Evolutionary conservation across 2,888 invertebrate genomes (phyloP).

Genomic region (Mylabris sibirica): DNA sequence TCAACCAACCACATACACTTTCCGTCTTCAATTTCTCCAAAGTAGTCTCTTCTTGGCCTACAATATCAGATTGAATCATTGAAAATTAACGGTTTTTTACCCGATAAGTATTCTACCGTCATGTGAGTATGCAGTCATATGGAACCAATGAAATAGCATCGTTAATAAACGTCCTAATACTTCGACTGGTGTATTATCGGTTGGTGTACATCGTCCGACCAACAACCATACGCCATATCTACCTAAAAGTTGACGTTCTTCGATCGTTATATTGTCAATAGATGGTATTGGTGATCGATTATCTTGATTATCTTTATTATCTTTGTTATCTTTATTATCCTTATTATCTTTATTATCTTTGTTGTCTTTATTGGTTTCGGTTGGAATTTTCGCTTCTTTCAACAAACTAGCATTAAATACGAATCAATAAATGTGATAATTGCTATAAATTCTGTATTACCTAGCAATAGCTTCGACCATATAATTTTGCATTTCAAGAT

Average conservation of each 20-base stretch:
- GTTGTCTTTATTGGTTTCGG: conserved; percentile 67
- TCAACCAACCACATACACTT: conserved; percentile 93
- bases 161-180: conserved; percentile 90
- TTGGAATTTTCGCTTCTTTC: conserved; percentile 88
- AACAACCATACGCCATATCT: conserved; percentile 97
- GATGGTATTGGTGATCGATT: conserved; percentile 61
- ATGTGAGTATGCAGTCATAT: conserved; percentile 95
- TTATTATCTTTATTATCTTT: conserved; percentile 60
- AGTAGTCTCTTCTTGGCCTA: conserved; percentile 81
- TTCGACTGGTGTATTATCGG: conserved; percentile 78
- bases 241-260: conserved; percentile 89
- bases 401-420: conserved; percentile 68
- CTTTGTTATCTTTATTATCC: conserved; percentile 60
- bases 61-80: conserved; percentile 21
- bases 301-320: conserved; percentile 61
- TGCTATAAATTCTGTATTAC: conserved; percentile 58
- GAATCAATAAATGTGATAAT: neutral
- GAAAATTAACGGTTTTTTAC: neutral
- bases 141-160: conserved; percentile 99
- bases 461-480: conserved; percentile 94
- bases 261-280: conserved; percentile 77
- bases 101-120: conserved; percentile 75
- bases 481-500: conserved; percentile 89
- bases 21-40: conserved; percentile 91
- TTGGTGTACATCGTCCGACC: conserved; percentile 89